Conservation (phyloP, 2,888 invertebrate species). For the Parelbella ahira region DNA sequence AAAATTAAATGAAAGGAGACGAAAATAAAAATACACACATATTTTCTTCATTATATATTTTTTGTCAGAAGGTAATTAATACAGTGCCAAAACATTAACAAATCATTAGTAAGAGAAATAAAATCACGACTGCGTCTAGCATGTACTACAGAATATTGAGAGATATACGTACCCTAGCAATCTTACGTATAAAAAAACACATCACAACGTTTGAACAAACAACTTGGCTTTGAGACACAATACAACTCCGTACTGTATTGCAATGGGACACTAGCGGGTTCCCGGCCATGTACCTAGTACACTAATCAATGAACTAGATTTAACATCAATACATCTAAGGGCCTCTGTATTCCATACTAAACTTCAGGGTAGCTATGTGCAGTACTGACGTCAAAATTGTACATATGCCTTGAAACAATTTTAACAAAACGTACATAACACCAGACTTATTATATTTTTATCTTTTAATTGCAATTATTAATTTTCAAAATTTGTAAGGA, state of each 20-base stretch:
- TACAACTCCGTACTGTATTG: slow-evolving; percentile 2
- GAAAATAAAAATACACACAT: slow-evolving; percentile 58
- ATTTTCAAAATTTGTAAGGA: no score
- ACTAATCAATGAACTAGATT: slow-evolving; percentile 67
- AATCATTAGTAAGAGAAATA: slow-evolving; percentile 77
- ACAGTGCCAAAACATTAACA: slow-evolving; percentile 80
- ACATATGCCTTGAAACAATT: background rate
- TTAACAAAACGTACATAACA: background rate
- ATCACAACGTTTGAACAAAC: slow-evolving; percentile 74
- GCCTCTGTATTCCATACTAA: slow-evolving; percentile 42
- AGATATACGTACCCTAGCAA: slow-evolving; percentile 56
- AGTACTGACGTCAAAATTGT: background rate
- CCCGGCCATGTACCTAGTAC: slow-evolving; percentile 12
- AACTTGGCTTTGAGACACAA: slow-evolving; percentile 53
- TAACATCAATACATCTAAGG: slow-evolving; percentile 75
- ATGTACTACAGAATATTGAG: slow-evolving; percentile 70
- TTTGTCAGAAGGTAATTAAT: slow-evolving; percentile 81
- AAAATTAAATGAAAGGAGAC: no score
- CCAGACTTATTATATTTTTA: no score
- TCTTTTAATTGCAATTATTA: no score
- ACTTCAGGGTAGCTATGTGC: slow-evolving; percentile 21
- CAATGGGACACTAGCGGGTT: background rate
- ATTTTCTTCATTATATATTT: slow-evolving; percentile 77
- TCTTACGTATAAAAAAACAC: slow-evolving; percentile 44
- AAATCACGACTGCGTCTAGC: slow-evolving; percentile 77